A percentile compares a stretch with the other conserved stretches of the same genome.
Evolutionary conservation across 2,113 vertebrate species (phyloP).

Genomic region (Syngnathus typhle): DNA sequence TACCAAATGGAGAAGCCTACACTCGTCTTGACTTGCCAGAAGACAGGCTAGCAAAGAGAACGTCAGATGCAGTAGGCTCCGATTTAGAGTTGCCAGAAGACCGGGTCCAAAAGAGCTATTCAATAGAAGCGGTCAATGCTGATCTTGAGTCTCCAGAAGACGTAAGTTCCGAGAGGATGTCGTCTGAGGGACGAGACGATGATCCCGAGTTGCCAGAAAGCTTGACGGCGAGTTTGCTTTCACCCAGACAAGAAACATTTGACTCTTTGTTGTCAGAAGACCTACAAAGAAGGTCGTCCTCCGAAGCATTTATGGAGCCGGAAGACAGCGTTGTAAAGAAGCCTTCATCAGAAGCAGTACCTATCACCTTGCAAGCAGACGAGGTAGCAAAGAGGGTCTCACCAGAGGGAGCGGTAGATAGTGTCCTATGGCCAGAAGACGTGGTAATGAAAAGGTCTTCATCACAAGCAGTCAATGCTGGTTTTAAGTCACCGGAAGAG

Average conservation of each 20-base stretch:
- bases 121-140: neutral
- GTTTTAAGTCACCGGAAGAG: neutral
- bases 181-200: neutral
- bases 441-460: neutral
- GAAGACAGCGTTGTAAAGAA: neutral
- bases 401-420: neutral
- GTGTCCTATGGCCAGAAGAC: neutral
- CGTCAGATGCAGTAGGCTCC: neutral
- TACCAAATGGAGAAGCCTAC: neutral
- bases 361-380: neutral
- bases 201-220: neutral
- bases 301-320: neutral
- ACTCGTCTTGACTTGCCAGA: neutral
- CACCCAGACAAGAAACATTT: neutral
- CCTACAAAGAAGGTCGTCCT: neutral
- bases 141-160: neutral
- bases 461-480: neutral
- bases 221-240: neutral
- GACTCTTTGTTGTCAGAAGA: neutral
- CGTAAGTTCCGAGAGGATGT: neutral
- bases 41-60: neutral
- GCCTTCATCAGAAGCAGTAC: neutral
- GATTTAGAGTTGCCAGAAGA: neutral
- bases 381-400: neutral
- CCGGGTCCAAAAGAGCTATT: neutral